phyloP scores from a whole-genome alignment of 2,888 invertebrate genomes.

The Athalia cordata region DNA sequence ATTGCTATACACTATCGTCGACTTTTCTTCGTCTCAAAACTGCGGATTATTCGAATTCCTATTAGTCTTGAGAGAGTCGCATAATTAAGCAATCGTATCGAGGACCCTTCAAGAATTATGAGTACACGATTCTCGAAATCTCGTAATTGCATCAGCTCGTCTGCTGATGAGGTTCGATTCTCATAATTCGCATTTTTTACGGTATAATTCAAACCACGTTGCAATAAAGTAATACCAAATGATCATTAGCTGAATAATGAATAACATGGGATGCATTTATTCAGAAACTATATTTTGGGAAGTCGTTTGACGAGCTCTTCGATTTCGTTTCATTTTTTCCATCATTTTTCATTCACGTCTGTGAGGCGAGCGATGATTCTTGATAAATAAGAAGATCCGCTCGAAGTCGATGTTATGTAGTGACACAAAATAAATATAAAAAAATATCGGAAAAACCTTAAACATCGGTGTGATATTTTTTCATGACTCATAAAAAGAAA shows the following conservation, averaged over 20 bases:
- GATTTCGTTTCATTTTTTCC: neutral
- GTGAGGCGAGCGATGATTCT: neutral
- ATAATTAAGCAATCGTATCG: too few species aligned
- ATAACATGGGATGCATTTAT: neutral
- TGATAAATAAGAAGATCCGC: neutral
- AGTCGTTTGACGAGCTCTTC: neutral
- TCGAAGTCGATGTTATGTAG: neutral
- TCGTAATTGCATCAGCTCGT: too few species aligned
- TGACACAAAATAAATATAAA: neutral
- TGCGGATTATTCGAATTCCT: neutral
- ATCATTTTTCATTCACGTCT: neutral
- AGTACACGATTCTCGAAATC: too few species aligned
- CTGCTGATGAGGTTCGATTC: too few species aligned
- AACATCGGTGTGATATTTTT: constrained; percentile 18
- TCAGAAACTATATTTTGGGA: neutral
- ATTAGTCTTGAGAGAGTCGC: neutral
- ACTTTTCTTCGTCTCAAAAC: neutral
- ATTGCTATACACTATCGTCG: neutral
- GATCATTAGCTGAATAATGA: constrained; percentile 28
- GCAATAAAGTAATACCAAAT: neutral
- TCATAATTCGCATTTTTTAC: neutral
- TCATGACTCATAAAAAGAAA: constrained; percentile 2
- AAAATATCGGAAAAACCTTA: neutral
- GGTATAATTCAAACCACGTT: neutral
- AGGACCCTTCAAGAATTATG: too few species aligned